A percentile compares a stretch with the other conserved stretches of the same genome.
Evolutionary conservation across 2,113 vertebrate genomes (phyloP).

Genomic region (Bombycilla garrulus): DNA sequence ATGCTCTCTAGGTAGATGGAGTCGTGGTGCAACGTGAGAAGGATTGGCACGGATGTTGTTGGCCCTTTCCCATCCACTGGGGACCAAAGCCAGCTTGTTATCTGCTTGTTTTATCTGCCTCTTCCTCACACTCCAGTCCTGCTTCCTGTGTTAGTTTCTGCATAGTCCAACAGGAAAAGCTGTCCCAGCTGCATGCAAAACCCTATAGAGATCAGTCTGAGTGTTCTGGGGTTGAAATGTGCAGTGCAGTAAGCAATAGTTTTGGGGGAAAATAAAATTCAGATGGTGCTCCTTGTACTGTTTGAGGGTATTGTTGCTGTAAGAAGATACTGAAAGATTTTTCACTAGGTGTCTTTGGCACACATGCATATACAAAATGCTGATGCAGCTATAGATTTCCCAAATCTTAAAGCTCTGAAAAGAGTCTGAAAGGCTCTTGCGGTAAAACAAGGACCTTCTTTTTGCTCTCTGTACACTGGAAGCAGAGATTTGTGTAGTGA

Average conservation of each 20-base stretch:
- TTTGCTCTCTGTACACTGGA: not conserved
- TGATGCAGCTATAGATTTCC: not conserved
- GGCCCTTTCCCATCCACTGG: not conserved
- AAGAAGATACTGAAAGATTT: not conserved
- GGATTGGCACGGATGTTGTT: not conserved
- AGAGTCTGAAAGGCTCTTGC: not conserved
- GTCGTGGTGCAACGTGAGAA: fast-evolving
- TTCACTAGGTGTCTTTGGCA: not conserved
- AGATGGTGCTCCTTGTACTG: not conserved
- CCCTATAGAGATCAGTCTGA: not conserved
- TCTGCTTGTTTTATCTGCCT: not conserved
- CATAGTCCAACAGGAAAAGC: not conserved
- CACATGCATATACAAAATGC: not conserved
- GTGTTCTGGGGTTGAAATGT: not conserved
- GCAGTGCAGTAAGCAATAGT: not conserved
- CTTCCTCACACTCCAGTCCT: not conserved
- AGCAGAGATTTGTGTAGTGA: not conserved
- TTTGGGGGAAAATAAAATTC: not conserved
- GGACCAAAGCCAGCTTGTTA: not conserved
- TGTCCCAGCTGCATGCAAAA: not conserved
- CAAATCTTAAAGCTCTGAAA: not conserved
- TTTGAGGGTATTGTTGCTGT: not conserved
- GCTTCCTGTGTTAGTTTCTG: conserved; percentile 33
- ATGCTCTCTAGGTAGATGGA: not conserved
- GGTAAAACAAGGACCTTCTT: not conserved